These are phyloP conservation scores for Stichopus chloronotus DNA, from an alignment of 35 echinoderm and acorn worm genomes.

Conservation along the genomic window DNA sequence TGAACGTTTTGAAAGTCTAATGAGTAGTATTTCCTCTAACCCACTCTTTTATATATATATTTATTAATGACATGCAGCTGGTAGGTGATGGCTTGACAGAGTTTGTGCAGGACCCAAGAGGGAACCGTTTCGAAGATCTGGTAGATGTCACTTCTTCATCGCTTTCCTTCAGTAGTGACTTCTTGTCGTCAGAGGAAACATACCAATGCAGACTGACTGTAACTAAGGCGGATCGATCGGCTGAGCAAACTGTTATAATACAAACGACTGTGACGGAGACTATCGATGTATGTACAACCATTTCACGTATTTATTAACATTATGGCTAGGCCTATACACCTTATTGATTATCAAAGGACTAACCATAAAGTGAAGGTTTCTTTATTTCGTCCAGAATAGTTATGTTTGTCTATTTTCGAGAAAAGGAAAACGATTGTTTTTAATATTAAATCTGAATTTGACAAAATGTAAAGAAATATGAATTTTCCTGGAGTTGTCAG, in stretches of 20 bases:
- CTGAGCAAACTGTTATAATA: neutral
- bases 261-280: constrained; percentile 4
- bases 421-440: too few species aligned
- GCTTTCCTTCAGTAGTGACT: neutral
- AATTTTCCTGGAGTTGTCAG: too few species aligned
- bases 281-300: neutral
- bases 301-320: neutral
- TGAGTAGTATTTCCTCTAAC: too few species aligned
- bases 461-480: too few species aligned
- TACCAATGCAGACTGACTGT: constrained; percentile 3
- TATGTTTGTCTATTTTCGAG: too few species aligned
- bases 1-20: too few species aligned
- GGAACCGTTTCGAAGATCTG: neutral
- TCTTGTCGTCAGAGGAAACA: neutral
- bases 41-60: too few species aligned
- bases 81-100: neutral
- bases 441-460: too few species aligned
- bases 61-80: neutral
- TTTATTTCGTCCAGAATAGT: too few species aligned
- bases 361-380: too few species aligned
- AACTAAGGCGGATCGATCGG: neutral
- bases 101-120: neutral
- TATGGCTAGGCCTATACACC: too few species aligned
- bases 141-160: neutral
- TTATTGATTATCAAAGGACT: too few species aligned